These are phyloP conservation scores for Echiichthys vipera DNA, from an alignment of 2,797 vertebrate genomes.

Conservation along the genomic window DNA sequence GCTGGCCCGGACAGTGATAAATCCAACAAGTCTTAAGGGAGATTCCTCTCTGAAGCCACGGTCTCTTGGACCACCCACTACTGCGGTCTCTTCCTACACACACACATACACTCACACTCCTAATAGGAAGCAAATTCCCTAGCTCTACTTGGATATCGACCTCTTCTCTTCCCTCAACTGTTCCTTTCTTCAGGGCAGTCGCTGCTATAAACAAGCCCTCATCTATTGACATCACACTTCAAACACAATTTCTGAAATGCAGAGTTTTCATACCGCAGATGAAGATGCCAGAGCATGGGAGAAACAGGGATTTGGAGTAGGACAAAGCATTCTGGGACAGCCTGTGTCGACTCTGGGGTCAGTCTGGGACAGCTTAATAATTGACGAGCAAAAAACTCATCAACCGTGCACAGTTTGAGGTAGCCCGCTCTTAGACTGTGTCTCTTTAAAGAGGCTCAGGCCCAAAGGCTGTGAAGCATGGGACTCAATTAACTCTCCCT, in stretches of 20 bases:
- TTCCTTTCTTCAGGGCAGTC: slow-evolving; percentile 60
- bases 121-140: slow-evolving; percentile 77
- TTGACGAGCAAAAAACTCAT: slow-evolving; percentile 76
- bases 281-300: slow-evolving; percentile 28
- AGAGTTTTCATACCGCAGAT: slow-evolving; percentile 36
- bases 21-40: slow-evolving; percentile 76
- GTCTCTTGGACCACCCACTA: slow-evolving; percentile 76
- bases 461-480: slow-evolving; percentile 78
- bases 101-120: slow-evolving; percentile 46
- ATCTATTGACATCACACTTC: slow-evolving; percentile 64
- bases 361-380: slow-evolving; percentile 82
- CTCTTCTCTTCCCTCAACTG: slow-evolving; percentile 30
- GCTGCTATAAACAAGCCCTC: slow-evolving; percentile 66
- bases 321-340: slow-evolving; percentile 37
- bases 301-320: slow-evolving; percentile 35
- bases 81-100: slow-evolving; percentile 65
- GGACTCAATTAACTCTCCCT: slow-evolving; percentile 86
- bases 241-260: slow-evolving; percentile 53
- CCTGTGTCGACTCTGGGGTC: slow-evolving; percentile 31
- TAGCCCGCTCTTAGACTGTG: slow-evolving; percentile 39
- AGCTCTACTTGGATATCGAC: slow-evolving; percentile 66
- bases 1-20: slow-evolving; percentile 71
- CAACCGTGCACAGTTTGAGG: slow-evolving; percentile 76
- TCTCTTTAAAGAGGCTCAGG: slow-evolving; percentile 73
- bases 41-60: slow-evolving; percentile 73